A percentile compares a stretch with the other conserved stretches of the same genome.
Conservation (phyloP, 2,888 invertebrate species). For the Andrena minutula region DNA sequence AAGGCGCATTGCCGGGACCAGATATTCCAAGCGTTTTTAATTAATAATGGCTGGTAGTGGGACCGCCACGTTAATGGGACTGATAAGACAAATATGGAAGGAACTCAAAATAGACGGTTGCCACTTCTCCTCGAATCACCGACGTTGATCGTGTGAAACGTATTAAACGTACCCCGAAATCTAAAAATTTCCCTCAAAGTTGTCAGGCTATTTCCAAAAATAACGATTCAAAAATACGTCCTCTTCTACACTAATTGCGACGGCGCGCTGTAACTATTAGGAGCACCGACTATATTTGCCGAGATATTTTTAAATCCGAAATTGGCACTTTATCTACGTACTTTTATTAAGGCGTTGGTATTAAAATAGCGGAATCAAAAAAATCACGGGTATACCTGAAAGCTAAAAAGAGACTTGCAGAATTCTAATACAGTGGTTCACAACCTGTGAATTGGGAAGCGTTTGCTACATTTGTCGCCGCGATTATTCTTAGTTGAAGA, state of each 20-base stretch:
- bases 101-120: neutral
- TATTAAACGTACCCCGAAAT: neutral
- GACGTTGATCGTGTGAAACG: conserved; percentile 7
- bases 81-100: neutral
- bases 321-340: too few species aligned
- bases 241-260: neutral
- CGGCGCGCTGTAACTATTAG: neutral
- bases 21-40: neutral
- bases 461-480: too few species aligned
- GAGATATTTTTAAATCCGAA: too few species aligned
- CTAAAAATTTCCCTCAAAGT: neutral
- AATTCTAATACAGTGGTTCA: too few species aligned
- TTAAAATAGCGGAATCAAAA: too few species aligned
- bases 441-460: too few species aligned
- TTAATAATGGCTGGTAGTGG: neutral
- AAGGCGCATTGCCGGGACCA: neutral
- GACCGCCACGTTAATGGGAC: neutral
- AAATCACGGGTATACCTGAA: too few species aligned
- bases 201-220: neutral
- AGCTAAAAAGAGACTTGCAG: too few species aligned
- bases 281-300: too few species aligned
- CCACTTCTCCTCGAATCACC: neutral
- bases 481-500: too few species aligned
- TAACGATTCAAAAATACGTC: neutral
- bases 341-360: too few species aligned